Percentiles rank a stretch among this genome's conserved stretches.
phyloP scores from a whole-genome alignment of 2,113 vertebrate species.

The Callopanchax toddi region DNA sequence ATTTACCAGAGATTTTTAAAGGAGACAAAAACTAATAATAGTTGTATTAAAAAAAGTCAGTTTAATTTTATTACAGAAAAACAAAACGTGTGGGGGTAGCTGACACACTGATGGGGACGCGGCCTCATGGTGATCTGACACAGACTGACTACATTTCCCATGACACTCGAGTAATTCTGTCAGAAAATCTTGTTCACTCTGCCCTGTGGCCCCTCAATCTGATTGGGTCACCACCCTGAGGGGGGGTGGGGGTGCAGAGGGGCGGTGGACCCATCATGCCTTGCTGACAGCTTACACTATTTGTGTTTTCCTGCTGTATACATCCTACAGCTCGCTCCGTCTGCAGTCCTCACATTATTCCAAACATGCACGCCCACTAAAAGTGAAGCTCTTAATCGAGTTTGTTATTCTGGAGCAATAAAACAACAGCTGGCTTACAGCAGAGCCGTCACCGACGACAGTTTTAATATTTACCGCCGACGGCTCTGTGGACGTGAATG shows the following conservation, averaged over 20 bases:
- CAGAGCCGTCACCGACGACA: conserved; percentile 11
- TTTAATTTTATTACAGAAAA: background rate
- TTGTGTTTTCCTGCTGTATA: conserved; percentile 1
- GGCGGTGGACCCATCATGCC: background rate
- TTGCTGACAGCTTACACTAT: conserved; percentile 10
- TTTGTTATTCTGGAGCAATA: conserved; percentile 10
- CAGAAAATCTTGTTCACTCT: conserved; percentile 34
- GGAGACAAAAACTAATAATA: too few species aligned
- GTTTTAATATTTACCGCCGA: conserved; percentile 28
- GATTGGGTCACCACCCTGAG: conserved; percentile 41
- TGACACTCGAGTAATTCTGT: conserved; percentile 29
- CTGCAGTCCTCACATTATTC: background rate
- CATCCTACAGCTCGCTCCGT: background rate
- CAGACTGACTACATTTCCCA: conserved; percentile 55
- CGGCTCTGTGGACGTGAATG: conserved; percentile 11
- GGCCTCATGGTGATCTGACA: conserved; percentile 28
- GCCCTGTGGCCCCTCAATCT: conserved; percentile 28
- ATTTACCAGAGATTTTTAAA: too few species aligned
- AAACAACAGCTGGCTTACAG: conserved; percentile 28
- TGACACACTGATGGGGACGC: conserved; percentile 23
- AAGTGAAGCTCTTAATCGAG: background rate
- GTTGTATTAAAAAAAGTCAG: too few species aligned
- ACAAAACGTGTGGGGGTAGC: background rate
- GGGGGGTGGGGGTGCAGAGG: background rate
- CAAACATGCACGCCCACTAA: background rate